Evolutionary conservation across 2,888 invertebrate genomes (phyloP), one percentile per base, ranked within the genome.

Genomic region (Tipula confusa): DNA sequence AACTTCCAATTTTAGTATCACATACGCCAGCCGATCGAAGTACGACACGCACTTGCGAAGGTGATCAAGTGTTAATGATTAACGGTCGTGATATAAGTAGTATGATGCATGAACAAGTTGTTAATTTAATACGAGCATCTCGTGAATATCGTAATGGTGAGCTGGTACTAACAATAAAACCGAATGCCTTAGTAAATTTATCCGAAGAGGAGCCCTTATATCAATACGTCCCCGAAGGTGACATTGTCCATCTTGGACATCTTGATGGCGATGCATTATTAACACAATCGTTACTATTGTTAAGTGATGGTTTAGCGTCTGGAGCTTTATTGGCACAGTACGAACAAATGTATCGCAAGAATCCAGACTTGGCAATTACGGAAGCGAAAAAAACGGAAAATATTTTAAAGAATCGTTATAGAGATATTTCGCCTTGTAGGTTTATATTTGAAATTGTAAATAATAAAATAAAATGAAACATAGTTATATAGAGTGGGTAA

Each of bases 21-120:
- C 93, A 96, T 86, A 96, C 96, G 7, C 95, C 97, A 0, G 97
- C 98, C 6, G 96, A 97, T 90, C 92, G 93, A 84, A 95, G 97
- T 85, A 93, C 94, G 85, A 95, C 97, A 0, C 93, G 96, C 85
- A 91, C 99, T 84, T 96, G 96, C 87, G 98, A 98, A 89, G 99
- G 99, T 3, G 99, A 99, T 90, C 98, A 98, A 92, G 93, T 97
- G 84, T 92, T 99, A 85, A 95, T 95, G 88, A 99, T 99, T 88
- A 99, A 99, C 88, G 97, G 97, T 0, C 93, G 94, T 28, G 97
- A 98, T 87, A 97, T 99, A 0, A 94, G 94, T 29, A 95, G 95
- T 43, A 92, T 98, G 88, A 93, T 95, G 3, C 98, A 99, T 88
- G 97, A 98, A 86, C 95, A 98, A 89, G 97, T 98, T 6, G 98